These are phyloP conservation scores for Periophthalmus magnuspinnatus DNA, from an alignment of 2,797 vertebrate genomes.

Conservation along the genomic window DNA sequence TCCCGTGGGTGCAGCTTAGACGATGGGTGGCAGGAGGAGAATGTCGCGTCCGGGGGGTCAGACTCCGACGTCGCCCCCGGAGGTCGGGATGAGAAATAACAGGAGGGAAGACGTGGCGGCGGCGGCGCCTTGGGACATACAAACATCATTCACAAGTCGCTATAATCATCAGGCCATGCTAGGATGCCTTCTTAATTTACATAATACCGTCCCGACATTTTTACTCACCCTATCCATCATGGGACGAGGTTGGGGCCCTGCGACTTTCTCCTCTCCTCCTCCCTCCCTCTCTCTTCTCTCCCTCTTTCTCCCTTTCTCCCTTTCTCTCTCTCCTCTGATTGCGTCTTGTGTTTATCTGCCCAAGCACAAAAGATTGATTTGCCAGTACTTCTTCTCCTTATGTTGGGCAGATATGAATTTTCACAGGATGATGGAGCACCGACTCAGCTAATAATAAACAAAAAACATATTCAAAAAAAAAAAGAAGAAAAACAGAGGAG, in stretches of 20 bases:
- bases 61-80: constrained; percentile 84
- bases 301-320: constrained; percentile 20
- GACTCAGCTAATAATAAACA: constrained; percentile 79
- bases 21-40: constrained; percentile 23
- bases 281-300: constrained; percentile 32
- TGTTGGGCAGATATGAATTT: constrained; percentile 85
- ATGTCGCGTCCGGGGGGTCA: constrained; percentile 81
- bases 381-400: constrained; percentile 80
- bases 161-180: constrained; percentile 91
- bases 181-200: constrained; percentile 91
- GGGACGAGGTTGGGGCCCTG: constrained; percentile 63
- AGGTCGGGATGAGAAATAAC: constrained; percentile 89
- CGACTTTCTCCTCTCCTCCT: constrained; percentile 29
- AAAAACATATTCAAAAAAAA: constrained; percentile 74
- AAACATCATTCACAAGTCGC: constrained; percentile 85
- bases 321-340: constrained; percentile 66
- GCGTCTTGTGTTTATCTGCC: constrained; percentile 82
- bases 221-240: constrained; percentile 91
- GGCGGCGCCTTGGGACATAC: constrained; percentile 82
- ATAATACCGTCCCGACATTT: constrained; percentile 90
- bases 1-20: constrained; percentile 20
- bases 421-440: constrained; percentile 80
- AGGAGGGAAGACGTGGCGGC: constrained; percentile 77
- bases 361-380: constrained; percentile 88
- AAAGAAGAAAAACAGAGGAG: constrained; percentile 25